Percentiles rank a stretch among this genome's conserved stretches.
Evolutionary conservation across 2,113 vertebrate genomes (phyloP).

Genomic region (Genyomyrus donnyi): DNA sequence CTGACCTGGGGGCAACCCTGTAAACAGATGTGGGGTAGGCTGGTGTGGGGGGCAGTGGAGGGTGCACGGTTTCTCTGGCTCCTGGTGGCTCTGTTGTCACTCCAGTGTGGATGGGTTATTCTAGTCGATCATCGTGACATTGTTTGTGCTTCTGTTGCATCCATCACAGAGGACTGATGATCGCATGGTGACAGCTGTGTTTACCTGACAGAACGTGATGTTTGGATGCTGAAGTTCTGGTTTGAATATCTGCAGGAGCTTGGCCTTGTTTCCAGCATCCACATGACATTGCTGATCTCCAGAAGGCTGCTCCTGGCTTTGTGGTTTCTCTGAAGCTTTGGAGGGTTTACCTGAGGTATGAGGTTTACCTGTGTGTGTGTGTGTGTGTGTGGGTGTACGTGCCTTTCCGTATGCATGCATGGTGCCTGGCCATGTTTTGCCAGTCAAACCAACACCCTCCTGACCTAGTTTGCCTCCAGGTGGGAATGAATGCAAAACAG

Average conservation of each 20-base stretch:
- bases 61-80: not conserved
- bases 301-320: not conserved
- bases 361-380: not conserved
- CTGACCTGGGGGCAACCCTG: not conserved
- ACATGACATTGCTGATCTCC: not conserved
- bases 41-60: not conserved
- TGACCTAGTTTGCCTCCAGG: not conserved
- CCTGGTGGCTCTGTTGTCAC: not conserved
- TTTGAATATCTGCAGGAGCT: not conserved
- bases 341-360: not conserved
- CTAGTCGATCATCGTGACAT: too few species aligned
- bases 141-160: too few species aligned
- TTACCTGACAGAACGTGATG: not conserved
- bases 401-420: not conserved
- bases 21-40: not conserved
- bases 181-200: not conserved
- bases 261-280: not conserved
- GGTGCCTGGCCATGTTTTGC: not conserved
- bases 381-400: too few species aligned
- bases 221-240: not conserved
- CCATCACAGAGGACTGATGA: not conserved
- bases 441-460: not conserved
- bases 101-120: too few species aligned
- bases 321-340: not conserved
- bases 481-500: not conserved